Evolutionary conservation across 2,113 vertebrate species (phyloP).

Genomic region (Onychostruthus taczanowskii): DNA sequence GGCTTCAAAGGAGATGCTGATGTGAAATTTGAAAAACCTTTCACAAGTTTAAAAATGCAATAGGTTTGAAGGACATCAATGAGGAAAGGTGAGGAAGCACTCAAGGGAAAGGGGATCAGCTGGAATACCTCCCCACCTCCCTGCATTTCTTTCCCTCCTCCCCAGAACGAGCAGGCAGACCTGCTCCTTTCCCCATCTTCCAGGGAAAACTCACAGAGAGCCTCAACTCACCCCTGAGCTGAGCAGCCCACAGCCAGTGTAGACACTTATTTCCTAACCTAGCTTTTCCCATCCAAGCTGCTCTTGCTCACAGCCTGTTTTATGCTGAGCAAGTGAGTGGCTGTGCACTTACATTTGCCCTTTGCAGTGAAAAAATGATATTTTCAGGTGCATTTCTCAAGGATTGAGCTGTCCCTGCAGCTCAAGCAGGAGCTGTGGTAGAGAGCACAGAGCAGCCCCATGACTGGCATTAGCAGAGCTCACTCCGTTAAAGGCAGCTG

Average conservation of each 20-base stretch:
- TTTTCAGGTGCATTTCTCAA: not conserved
- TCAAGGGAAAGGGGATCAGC: not conserved
- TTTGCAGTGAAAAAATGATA: fast-evolving
- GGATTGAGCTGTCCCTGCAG: not conserved
- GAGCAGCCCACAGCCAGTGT: not conserved
- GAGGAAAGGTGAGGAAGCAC: not conserved
- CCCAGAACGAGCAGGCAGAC: not conserved
- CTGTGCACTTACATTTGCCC: not conserved
- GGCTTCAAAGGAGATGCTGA: not conserved
- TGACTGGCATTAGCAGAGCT: not conserved
- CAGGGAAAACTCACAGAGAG: not conserved
- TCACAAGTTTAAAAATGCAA: not conserved
- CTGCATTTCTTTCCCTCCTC: not conserved
- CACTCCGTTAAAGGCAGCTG: not conserved
- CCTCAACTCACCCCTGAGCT: not conserved
- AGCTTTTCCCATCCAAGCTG: not conserved
- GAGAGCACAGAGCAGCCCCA: not conserved
- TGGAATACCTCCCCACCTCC: not conserved
- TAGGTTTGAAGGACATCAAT: not conserved
- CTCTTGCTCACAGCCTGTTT: fast-evolving
- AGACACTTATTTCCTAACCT: not conserved
- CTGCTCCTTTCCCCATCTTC: not conserved
- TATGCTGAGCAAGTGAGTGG: not conserved
- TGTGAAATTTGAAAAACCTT: not conserved
- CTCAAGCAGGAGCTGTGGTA: not conserved